These are phyloP conservation scores for Pinctada fucata DNA, from an alignment of 2,888 invertebrate species.

Conservation along the genomic window DNA sequence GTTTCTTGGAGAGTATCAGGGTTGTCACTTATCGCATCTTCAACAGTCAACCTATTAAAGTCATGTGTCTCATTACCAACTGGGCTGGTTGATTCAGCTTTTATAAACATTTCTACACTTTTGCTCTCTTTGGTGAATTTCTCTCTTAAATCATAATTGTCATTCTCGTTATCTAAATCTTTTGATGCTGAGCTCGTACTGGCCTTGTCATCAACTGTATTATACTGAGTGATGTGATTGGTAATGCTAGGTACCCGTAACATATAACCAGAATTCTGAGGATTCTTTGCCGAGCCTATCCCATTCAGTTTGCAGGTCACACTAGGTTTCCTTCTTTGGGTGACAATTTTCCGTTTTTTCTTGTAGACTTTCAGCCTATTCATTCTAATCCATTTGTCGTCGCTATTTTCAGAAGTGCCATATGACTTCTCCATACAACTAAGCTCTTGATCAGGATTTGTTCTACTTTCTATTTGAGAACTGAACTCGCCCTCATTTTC, in stretches of 20 bases:
- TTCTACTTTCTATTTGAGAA: background rate
- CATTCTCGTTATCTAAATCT: background rate
- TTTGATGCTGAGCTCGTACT: too few species aligned
- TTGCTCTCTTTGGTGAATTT: background rate
- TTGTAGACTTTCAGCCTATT: constrained; percentile 1
- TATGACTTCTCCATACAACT: background rate
- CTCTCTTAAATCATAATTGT: background rate
- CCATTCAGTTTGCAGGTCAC: background rate
- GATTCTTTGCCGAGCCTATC: background rate
- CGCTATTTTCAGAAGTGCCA: background rate
- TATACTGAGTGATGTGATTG: background rate
- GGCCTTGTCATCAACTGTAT: background rate
- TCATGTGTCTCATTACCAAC: background rate
- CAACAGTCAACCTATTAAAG: background rate
- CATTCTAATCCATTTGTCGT: background rate
- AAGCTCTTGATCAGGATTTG: background rate
- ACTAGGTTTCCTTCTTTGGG: background rate
- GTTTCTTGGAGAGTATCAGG: background rate
- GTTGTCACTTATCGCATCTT: background rate
- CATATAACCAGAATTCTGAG: background rate
- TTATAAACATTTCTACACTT: background rate
- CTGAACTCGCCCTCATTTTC: background rate
- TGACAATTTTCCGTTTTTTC: constrained; percentile 3
- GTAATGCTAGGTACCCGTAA: background rate
- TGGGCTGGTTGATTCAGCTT: background rate